Evolutionary conservation across 2,797 vertebrate genomes (phyloP).

Genomic region (Clarias pachynema): DNA sequence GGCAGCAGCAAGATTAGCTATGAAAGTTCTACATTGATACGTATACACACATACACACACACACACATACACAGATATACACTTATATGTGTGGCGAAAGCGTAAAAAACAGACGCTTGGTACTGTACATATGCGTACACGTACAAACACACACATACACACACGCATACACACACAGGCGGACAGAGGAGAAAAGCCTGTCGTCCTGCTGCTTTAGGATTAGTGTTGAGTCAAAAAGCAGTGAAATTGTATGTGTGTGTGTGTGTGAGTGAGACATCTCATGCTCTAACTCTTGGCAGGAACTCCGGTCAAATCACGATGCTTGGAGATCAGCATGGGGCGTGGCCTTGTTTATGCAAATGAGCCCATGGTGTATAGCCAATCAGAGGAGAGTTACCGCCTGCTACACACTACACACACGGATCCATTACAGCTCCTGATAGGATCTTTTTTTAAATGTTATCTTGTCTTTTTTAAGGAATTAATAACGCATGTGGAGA

Average conservation of each 20-base stretch:
- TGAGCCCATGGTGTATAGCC: neutral
- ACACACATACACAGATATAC: constrained; percentile 32
- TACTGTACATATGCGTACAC: neutral
- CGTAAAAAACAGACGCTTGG: neutral
- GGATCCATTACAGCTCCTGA: neutral
- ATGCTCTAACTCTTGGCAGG: neutral
- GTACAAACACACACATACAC: constrained; percentile 17
- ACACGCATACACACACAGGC: constrained; percentile 36
- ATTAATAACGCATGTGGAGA: neutral
- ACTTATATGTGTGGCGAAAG: neutral
- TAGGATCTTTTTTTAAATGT: neutral
- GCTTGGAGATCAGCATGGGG: neutral
- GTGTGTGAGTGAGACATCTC: neutral
- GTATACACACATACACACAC: constrained; percentile 34
- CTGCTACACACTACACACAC: too few relatives aligned
- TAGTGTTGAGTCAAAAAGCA: constrained; percentile 14
- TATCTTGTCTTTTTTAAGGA: neutral
- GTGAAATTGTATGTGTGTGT: constrained; percentile 19
- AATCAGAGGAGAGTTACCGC: neutral
- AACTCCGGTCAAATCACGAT: neutral
- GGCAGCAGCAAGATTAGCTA: constrained; percentile 68
- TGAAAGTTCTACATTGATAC: constrained; percentile 54
- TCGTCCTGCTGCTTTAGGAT: constrained; percentile 13
- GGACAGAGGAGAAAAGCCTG: constrained; percentile 25
- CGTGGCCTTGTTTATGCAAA: neutral